Base-by-base conservation (phyloP, 2,888 invertebrate species). In the Alsophila aescularia region DNA sequence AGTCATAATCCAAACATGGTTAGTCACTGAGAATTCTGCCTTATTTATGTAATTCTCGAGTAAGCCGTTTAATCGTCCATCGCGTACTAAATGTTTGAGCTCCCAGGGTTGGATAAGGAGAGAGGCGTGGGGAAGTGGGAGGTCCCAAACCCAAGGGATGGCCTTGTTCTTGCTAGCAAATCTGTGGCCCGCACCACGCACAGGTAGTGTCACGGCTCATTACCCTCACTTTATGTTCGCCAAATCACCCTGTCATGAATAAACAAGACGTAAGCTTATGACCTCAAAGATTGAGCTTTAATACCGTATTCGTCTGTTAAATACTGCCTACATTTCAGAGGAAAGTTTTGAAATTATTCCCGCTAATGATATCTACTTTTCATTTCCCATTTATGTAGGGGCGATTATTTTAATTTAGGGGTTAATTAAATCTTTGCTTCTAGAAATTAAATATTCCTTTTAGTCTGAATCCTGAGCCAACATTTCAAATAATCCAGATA, bases 141-240 rank as follows among this genome's bases (percentile, higher is more conserved):
- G 63, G 60, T 68, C 68, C 67, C 63, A 62, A 74, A 65, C 69
- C 68, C 64, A 58, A 75, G 71, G 76, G 74, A 73, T 73, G 75
- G 73, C 73, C 74, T 76, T 73, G 71, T 77, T 79, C 66, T 69
- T 67, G 71, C 74, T 77, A 81, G 83, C 77, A 82, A 83, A 81
- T 82, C 76, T 79, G 67, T 77, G 72, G 78, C 72, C 74, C 79
- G 67, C 74, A 73, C 73, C 76, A 77, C 77, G 75, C 76, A 73
- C 84, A 87, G 85, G 87, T 86, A 83, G 77, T 79, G 82, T 81
- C 78, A 83, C 78, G 83, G 75, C 78, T 85, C 84, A 86, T 86
- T 87, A 85, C 83, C 75, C 71, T 70, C 72, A 78, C 78, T 81
- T 82, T 81, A 83, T 79, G 79, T 81, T 79, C 72, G 66, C 75